Base-by-base conservation (phyloP, 2,113 vertebrate species). In the Brienomyrus longianalis region DNA sequence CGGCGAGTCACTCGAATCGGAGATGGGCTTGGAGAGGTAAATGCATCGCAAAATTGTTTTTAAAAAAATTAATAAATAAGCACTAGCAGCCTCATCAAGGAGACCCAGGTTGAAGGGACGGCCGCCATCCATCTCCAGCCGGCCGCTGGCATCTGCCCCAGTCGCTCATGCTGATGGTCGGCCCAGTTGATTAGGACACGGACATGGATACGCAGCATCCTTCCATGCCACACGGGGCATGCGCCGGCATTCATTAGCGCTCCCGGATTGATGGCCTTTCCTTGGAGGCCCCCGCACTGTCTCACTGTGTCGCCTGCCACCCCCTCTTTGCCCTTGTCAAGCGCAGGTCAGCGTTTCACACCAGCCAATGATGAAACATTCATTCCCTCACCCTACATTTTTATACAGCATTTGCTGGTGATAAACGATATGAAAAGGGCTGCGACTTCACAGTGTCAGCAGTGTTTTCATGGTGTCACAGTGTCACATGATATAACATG, bases 101-200 rank as follows among this genome's bases (percentile, higher is more conserved):
- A 94, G 93, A 94, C 90, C 93, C 59, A 94, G 94, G 93, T 95
- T 95, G 94, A 94, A 91, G 89, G 93, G 95, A 92, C 91, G 94
- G 93, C 92, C 94, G 48, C 90, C 92, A 96, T 94, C 94, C 89
- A 95, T 96, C 94, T 95, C 89, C 59, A 90, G 52, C 35, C 89
- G 90, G 91, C 93, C 92, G 91, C 88, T 5, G 59, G 27, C 90
- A 74, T 66, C 74, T 90, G 88, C 7, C 90, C 91, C 94, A 93
- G 91, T 86, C 45, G 56, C 93, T 90, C 62, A 90, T 70, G 91
- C 92, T 52, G 52, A 88, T 87, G 88, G 48, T 85, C 56, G 52
- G 54, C 83, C 54, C 80, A 54, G 88, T 83, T 91, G 93, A 90
- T 92, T 90, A 93, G 48, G 90, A 92, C 77, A 74, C 91, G 21